Evolutionary conservation across 1,140 invertebrate species (phyloP), one percentile per base, ranked within the genome.

Genomic region (Sarcophaga bullata): DNA sequence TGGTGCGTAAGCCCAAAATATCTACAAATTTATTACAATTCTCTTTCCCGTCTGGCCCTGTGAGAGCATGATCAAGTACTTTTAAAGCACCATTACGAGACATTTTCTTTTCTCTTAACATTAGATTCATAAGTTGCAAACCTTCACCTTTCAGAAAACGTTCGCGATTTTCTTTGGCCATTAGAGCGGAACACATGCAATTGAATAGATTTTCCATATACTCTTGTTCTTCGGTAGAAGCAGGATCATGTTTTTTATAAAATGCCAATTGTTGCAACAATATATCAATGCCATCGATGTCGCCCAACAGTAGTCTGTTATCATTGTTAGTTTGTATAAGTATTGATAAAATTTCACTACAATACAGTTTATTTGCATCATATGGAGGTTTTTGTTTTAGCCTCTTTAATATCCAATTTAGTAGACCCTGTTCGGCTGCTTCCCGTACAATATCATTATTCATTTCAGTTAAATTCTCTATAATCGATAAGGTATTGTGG

Each of bases 171-270:
- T 94, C 91, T 8, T 94, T 92, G 81, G 95, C 93, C 94, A 99
- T 95, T 75, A 99, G 92, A 83, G 97, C 94, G 11, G 97, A 98
- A 90, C 98, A 99, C 15, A 99, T 91, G 84, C 95, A 95, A 89
- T 99, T 96, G 88, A 99, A 99, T 73, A 99, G 91, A 92, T 99
- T 99, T 90, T 99, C 98, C 98, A 99, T 99, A 87, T 98, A 95
- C 91, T 99, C 99, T 86, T 97, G 94, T 90, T 99, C 98, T 91
- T 99, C 98, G 10, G 93, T 93, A 81, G 94, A 94, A 75, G 91
- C 92, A 1, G 98, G 98, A 92, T 99, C 97, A 88, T 99, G 97
- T 73, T 97, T 92, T 90, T 99, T 99, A 91, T 98, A 99, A 85
- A 97, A 95, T 85, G 98, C 97, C 62, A 99, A 90, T 90, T 99